Base-by-base conservation (phyloP, 2,888 invertebrate genomes). In the Eurytoma californica region DNA sequence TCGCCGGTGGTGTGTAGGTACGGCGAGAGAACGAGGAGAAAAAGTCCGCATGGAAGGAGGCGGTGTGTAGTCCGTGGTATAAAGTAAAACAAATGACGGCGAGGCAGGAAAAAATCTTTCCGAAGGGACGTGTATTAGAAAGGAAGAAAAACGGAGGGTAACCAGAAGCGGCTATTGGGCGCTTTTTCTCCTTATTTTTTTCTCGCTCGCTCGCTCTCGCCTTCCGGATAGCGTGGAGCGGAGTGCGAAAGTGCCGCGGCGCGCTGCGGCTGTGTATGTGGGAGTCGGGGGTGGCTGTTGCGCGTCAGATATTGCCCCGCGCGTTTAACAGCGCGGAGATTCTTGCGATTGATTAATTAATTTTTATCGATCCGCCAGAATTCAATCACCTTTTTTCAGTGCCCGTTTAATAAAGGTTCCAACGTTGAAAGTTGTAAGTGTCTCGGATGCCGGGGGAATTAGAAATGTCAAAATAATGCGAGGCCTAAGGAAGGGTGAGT, bases 41-140 rank as follows among this genome's bases (percentile, higher is more conserved):
- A 24, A 57, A 68, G 55, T n/a, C n/a, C 14, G 53, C 14, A n/a
- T 3, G 16, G 53, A n/a, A 3, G 53, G 53, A n/a, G 47, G 47
- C 63, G 28, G 55, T 28, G 72, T 47, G 55, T 47, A 58, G 58
- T 14, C 12, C 47, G 5, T 58, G 30, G 28, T 47, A 65, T 73
- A 73, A 73, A 73, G 65, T 73, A 65, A 73, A 73, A 73, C 73
- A 73, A 73, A 73, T 73, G 73, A 66, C 65, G 47, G 57, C 24
- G 20, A 55, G 73, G 47, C 24, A 47, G 53, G 28, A 73, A 67
- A 65, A 73, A 73, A 53, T 61, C 65, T 61, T 53, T 66, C 65
- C 55, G 47, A 57, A 30, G 57, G 65, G 63, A 57, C 65, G 55
- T 57, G 65, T 73, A 73, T 73, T 65, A 57, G 39, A 24, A 57